A percentile compares a stretch with the other conserved stretches of the same genome.
These are phyloP conservation scores for Erebia aethiops DNA, from an alignment of 2,888 invertebrate genomes.

Conservation along the genomic window DNA sequence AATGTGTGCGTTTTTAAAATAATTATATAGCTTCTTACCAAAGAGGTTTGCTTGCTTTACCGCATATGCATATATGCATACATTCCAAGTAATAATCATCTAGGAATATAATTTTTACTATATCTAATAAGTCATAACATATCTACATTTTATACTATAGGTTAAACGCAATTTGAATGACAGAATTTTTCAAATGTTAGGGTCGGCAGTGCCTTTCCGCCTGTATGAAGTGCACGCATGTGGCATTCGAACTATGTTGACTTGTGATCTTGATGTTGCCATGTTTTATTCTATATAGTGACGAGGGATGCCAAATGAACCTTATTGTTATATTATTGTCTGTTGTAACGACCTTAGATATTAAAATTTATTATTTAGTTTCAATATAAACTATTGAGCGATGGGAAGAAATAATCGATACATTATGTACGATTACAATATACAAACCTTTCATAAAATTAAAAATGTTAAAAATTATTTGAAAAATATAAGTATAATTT, in stretches of 20 bases:
- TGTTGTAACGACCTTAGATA: constrained; percentile 50
- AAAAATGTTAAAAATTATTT: no score
- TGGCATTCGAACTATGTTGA: constrained; percentile 16
- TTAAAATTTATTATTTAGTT: background rate
- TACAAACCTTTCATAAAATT: no score
- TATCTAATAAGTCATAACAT: constrained; percentile 20
- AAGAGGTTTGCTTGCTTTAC: constrained; percentile 35
- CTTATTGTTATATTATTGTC: constrained; percentile 55
- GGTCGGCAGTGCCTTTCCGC: constrained; percentile 4
- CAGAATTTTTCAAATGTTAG: constrained; percentile 7
- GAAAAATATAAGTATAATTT: no score
- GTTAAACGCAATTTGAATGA: constrained; percentile 21
- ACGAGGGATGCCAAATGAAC: constrained; percentile 67
- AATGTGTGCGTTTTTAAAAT: constrained; percentile 25
- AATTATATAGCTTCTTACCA: constrained; percentile 36
- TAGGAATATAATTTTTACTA: constrained; percentile 18
- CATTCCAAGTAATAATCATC: constrained; percentile 37
- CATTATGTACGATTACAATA: no score
- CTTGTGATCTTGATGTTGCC: constrained; percentile 63
- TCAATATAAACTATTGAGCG: background rate
- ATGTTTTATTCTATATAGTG: constrained; percentile 52
- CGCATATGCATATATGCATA: constrained; percentile 30
- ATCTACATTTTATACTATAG: constrained; percentile 24
- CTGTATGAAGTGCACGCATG: background rate
- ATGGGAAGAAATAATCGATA: no score